These are phyloP conservation scores for Agapornis canus DNA, from an alignment of 2,797 vertebrate genomes.

Conservation along the genomic window DNA sequence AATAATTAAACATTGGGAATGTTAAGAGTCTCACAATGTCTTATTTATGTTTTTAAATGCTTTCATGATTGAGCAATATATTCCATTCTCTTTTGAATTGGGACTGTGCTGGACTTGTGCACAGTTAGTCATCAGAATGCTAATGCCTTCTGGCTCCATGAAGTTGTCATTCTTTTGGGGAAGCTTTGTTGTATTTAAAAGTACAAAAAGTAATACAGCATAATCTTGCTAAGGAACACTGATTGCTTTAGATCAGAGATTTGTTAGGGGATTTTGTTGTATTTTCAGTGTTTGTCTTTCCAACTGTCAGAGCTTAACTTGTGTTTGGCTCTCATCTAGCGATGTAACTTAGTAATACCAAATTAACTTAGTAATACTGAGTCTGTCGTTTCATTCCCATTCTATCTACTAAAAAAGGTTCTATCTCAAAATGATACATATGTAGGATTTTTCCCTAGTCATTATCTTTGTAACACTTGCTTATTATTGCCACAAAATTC, in stretches of 20 bases:
- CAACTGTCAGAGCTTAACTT: neutral
- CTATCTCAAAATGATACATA: neutral
- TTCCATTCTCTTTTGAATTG: constrained; percentile 57
- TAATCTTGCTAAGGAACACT: constrained; percentile 51
- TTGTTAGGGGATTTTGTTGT: neutral
- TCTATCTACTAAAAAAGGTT: neutral
- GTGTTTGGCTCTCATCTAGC: neutral
- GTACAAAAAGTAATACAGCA: constrained; percentile 45
- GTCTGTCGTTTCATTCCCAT: neutral
- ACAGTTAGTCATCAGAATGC: neutral
- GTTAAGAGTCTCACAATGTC: neutral
- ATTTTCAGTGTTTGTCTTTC: neutral
- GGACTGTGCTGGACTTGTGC: neutral
- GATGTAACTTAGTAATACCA: neutral
- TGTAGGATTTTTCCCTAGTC: neutral
- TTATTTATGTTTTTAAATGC: constrained; percentile 66
- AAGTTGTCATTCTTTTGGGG: neutral
- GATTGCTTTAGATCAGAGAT: constrained; percentile 50
- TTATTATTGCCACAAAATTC: neutral
- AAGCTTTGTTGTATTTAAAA: constrained; percentile 57
- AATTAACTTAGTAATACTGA: neutral
- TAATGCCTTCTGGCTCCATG: neutral
- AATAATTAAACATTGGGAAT: constrained; percentile 58
- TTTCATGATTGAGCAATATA: constrained; percentile 57
- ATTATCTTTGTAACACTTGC: neutral